These are phyloP conservation scores for Arrhamphus sclerolepis DNA, from an alignment of 2,797 vertebrate genomes.

Conservation along the genomic window DNA sequence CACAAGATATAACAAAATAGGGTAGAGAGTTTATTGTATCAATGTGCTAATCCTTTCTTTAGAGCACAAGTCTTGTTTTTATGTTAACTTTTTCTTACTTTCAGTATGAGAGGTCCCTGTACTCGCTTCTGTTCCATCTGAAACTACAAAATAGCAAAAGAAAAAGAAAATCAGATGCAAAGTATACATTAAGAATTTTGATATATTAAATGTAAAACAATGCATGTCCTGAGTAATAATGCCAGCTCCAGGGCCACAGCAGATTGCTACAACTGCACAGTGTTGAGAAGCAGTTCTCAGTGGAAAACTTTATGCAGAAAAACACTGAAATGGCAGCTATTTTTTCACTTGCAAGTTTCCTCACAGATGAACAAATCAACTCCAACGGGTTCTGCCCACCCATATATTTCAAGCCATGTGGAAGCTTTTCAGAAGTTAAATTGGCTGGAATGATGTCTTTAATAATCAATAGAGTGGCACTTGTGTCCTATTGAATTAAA, in stretches of 20 bases:
- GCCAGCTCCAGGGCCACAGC: slow-evolving; percentile 23
- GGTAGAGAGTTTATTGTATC: too few species aligned
- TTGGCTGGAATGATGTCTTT: slow-evolving; percentile 71
- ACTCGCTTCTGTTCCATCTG: not conserved
- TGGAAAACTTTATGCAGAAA: slow-evolving; percentile 40
- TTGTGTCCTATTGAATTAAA: slow-evolving; percentile 65
- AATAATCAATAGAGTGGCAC: slow-evolving; percentile 73
- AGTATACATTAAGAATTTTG: slow-evolving; percentile 6
- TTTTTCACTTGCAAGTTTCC: slow-evolving; percentile 28
- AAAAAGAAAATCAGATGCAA: slow-evolving; percentile 6
- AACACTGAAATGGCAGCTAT: slow-evolving; percentile 33
- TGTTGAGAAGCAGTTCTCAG: slow-evolving; percentile 52
- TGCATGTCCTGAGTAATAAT: slow-evolving; percentile 9
- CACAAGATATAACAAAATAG: too few species aligned
- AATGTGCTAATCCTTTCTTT: too few species aligned
- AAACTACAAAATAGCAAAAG: slow-evolving; percentile 26
- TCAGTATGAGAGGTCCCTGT: not conserved
- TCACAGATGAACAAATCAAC: slow-evolving; percentile 51
- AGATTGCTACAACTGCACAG: slow-evolving; percentile 39
- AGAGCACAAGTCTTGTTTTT: too few species aligned
- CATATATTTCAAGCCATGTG: slow-evolving; percentile 50
- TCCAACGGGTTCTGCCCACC: slow-evolving; percentile 20
- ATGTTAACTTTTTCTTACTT: slow-evolving; percentile 41
- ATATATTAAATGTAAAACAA: slow-evolving; percentile 12
- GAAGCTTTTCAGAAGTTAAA: slow-evolving; percentile 70